Evolutionary conservation across 2,113 vertebrate genomes (phyloP).

Genomic region (Otis tarda): DNA sequence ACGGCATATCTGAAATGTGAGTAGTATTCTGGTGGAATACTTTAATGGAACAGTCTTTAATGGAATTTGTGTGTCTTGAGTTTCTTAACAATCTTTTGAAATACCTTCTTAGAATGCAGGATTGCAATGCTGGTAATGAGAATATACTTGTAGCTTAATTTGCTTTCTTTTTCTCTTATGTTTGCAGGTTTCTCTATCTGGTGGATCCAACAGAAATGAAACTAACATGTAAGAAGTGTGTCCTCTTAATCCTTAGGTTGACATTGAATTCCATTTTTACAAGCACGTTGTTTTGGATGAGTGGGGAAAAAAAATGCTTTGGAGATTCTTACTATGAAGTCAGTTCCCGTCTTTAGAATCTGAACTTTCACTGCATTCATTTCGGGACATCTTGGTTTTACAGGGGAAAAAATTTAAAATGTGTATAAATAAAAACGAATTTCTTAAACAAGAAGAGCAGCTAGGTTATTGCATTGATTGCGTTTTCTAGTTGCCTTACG

Average conservation of each 20-base stretch:
- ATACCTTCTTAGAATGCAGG: not conserved
- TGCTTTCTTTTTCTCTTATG: not conserved
- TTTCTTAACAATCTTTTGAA: not conserved
- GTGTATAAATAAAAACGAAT: accelerated
- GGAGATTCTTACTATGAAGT: not conserved
- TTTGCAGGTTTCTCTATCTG: not conserved
- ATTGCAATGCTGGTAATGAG: not conserved
- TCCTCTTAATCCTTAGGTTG: not conserved
- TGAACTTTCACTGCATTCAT: not conserved
- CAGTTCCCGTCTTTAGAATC: not conserved
- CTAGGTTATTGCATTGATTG: not conserved
- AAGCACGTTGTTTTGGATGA: not conserved
- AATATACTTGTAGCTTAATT: not conserved
- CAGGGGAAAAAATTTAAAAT: accelerated
- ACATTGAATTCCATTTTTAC: not conserved
- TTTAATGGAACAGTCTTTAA: too few species aligned
- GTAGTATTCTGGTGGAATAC: not conserved
- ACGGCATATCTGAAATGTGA: not conserved
- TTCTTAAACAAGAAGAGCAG: not conserved
- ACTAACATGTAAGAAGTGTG: not conserved
- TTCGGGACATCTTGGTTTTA: not conserved
- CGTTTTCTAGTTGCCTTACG: not conserved
- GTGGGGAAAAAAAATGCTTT: not conserved
- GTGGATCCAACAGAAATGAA: not conserved
- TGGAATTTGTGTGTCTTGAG: not conserved